These are phyloP conservation scores for Zosterops hypoxanthus DNA, from an alignment of 2,113 vertebrate species.

Conservation along the genomic window DNA sequence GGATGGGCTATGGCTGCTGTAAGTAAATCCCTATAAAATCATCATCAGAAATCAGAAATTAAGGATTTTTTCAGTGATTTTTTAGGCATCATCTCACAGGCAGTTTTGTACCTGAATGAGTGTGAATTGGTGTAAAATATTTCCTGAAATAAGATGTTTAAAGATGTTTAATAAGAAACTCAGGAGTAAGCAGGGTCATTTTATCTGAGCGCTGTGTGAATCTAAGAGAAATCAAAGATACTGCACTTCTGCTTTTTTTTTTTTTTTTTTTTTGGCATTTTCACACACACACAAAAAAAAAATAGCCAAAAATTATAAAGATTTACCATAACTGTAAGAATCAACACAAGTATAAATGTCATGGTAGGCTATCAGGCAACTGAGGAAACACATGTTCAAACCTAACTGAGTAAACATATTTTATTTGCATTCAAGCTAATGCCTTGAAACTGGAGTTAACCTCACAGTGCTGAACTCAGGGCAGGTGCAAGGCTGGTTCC, in stretches of 20 bases:
- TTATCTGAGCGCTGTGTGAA: background rate
- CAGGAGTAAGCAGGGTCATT: background rate
- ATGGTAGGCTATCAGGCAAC: background rate
- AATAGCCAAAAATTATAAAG: background rate
- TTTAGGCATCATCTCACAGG: background rate
- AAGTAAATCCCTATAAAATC: background rate
- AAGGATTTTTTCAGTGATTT: background rate
- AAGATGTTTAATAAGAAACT: background rate
- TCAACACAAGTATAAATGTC: background rate
- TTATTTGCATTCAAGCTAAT: constrained; percentile 15
- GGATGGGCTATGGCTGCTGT: background rate
- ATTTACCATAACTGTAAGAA: background rate
- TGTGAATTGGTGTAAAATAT: background rate
- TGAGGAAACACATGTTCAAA: background rate
- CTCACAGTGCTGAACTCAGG: background rate
- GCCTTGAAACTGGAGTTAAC: background rate
- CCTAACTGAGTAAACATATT: constrained; percentile 11
- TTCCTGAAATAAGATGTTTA: background rate
- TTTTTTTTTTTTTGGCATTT: background rate
- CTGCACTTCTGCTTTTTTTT: background rate
- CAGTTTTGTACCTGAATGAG: background rate
- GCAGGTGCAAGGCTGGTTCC: background rate
- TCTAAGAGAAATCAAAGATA: background rate
- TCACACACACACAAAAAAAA: background rate
- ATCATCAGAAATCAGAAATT: background rate